Base-by-base conservation (phyloP, 2,888 invertebrate species). In the Trachelus tabidus region DNA sequence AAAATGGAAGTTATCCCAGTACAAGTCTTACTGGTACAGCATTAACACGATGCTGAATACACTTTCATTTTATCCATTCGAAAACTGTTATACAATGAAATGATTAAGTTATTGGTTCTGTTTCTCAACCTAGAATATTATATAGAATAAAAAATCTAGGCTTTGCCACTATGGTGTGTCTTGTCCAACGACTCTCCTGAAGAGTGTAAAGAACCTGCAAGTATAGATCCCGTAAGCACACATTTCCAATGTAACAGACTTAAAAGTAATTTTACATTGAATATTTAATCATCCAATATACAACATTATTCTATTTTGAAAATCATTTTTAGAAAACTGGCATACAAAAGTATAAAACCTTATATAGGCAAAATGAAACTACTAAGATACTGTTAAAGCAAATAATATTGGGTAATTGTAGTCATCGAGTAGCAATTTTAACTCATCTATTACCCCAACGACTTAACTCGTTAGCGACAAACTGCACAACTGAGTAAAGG, bases 121-220 rank as follows among this genome's bases (percentile, higher is more conserved):
- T 69, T 75, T 75, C 75, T 71, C 69, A 74, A 75, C 56, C 34
- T 35, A 34, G 73, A 77, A 74, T 68, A 73, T 77, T 77, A 30
- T 74, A 34, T 37, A 78, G 75, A 40, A 73, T 31, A 86, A 76
- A 84, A 83, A 83, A 82, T 79, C 86, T 89, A 91, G 77, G 86
- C 87, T 86, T 90, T 90, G 85, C 87, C 89, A 83, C 87, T 88
- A 83, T 90, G 88, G 85, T 90, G 87, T 79, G 86, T 84, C 80
- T 90, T 91, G 80, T 91, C 91, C 86, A 91, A 79, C 77, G 91
- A 91, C 80, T 91, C 91, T 81, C 90, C 89, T 40, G 91, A 91
- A 82, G 91, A 91, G 86, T 91, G 90, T 86, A 91, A 90, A 87
- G 91, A 91, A 89, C 90, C 91, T 91, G 79, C 35, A 84, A 88